Evolutionary conservation across 1,140 invertebrate genomes (phyloP).

Genomic region (Pectinophora gossypiella): DNA sequence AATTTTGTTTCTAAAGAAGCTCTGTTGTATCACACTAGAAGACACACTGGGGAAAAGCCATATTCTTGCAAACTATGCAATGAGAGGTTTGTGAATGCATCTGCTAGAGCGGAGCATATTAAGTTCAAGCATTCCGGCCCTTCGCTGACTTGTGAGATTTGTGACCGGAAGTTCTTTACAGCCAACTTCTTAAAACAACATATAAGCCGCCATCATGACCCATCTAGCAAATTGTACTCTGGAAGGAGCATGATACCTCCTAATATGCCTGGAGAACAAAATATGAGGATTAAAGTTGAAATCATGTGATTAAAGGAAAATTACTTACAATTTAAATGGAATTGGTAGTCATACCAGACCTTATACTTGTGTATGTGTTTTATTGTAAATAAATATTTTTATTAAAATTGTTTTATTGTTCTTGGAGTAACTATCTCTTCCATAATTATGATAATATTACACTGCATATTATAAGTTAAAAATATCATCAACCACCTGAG

Average conservation of each 20-base stretch:
- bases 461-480: too few species aligned
- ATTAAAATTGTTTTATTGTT: too few species aligned
- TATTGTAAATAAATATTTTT: too few species aligned
- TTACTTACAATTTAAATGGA: too few species aligned
- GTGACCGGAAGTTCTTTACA: constrained; percentile 57
- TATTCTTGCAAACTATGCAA: constrained; percentile 57
- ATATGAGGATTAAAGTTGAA: constrained; percentile 34
- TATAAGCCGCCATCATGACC: constrained; percentile 54
- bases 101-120: constrained; percentile 57
- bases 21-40: constrained; percentile 61
- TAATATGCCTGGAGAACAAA: constrained; percentile 41
- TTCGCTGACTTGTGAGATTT: constrained; percentile 55
- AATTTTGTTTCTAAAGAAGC: constrained; percentile 67
- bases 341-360: too few species aligned
- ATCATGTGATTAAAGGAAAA: too few species aligned
- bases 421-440: too few species aligned
- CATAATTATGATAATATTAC: too few species aligned
- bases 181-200: constrained; percentile 53
- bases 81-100: constrained; percentile 62
- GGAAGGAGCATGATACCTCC: constrained; percentile 39
- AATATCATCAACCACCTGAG: too few species aligned
- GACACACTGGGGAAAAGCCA: constrained; percentile 72
- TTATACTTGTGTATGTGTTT: too few species aligned
- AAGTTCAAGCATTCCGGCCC: constrained; percentile 61
- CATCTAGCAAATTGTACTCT: constrained; percentile 47